Evolutionary conservation across 2,888 invertebrate genomes (phyloP).

Genomic region (Drosophila setosimentum): DNA sequence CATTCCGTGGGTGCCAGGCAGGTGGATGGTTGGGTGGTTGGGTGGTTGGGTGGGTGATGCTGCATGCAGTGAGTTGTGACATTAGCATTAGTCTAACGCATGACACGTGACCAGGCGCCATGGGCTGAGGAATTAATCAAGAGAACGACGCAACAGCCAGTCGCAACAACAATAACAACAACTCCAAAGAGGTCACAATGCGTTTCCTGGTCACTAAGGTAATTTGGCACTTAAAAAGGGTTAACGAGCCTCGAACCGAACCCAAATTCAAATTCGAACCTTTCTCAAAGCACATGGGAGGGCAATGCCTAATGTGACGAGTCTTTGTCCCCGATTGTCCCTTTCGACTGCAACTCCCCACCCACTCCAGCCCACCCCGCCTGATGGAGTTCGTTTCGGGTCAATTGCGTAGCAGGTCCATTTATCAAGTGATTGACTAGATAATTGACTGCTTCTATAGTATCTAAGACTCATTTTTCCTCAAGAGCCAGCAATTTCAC

Average conservation of each 20-base stretch:
- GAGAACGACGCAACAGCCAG: constrained; percentile 62
- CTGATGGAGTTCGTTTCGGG: constrained; percentile 16
- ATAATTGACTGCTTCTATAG: constrained; percentile 64
- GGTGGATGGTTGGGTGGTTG: background rate
- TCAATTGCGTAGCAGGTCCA: constrained; percentile 47
- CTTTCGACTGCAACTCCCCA: constrained; percentile 2
- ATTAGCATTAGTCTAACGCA: constrained; percentile 52
- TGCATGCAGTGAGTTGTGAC: constrained; percentile 25
- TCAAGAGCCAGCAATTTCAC: constrained; percentile 4
- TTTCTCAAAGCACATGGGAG: constrained; percentile 61
- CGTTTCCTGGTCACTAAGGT: constrained; percentile 52
- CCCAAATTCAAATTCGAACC: constrained; percentile 32
- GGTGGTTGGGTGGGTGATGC: background rate
- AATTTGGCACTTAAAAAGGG: constrained; percentile 78
- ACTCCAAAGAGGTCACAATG: constrained; percentile 1
- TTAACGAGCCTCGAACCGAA: constrained; percentile 43
- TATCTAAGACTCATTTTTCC: constrained; percentile 12
- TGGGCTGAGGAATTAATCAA: constrained; percentile 69
- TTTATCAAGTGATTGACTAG: constrained; percentile 78
- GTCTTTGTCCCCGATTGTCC: constrained; percentile 37
- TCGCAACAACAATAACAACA: background rate
- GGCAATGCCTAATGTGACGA: constrained; percentile 64
- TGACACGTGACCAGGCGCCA: constrained; percentile 54
- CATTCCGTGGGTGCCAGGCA: background rate
- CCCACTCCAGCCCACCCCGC: background rate